Base-by-base conservation (phyloP, 1,140 invertebrate species). In the Drosophila yakuba region DNA sequence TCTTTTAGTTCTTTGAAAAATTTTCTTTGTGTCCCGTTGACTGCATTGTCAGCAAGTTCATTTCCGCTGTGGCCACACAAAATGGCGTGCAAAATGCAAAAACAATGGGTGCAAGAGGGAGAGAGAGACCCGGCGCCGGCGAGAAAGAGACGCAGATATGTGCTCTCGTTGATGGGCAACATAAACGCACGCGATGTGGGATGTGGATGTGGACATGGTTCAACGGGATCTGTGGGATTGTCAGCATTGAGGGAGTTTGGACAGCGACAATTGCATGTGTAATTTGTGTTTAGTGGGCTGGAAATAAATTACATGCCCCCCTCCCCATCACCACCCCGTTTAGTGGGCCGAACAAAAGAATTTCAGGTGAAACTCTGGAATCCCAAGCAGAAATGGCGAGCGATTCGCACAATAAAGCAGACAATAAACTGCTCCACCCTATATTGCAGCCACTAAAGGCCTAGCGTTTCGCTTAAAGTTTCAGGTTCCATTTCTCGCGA, bases 1-100 rank as follows among this genome's bases (percentile, higher is more conserved):
- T 8, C 32, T 32, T 32, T 8, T 3, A 3, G 11, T 10, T 11
- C 28, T 6, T 28, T 7, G 0, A 3, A 23, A 14, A 15, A n/a
- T 12, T 44, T 43, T 6, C 10, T 8, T 32, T 28, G 43, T 43
- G 41, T 50, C 56, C 47, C 52, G 32, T 68, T 38, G 63, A n/a
- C 43, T 57, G 67, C 67, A 71, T 57, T 71, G 68, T 72, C 68
- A 71, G 68, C 66, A 58, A 56, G 66, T 72, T 72, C 68, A 58
- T 72, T 71, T 72, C 66, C 68, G 68, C 68, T 50, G 66, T 71
- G 68, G 68, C 66, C 68, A 71, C 66, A 71, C 68, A 71, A 58
- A 71, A 71, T 71, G 64, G 68, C 68, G 68, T 71, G 68, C 68
- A 50, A 71, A 72, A 71, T 58, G 68, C 28, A 50, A 58, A 71